These are phyloP conservation scores for Agrotis clavis DNA, from an alignment of 2,888 invertebrate species.

Conservation along the genomic window DNA sequence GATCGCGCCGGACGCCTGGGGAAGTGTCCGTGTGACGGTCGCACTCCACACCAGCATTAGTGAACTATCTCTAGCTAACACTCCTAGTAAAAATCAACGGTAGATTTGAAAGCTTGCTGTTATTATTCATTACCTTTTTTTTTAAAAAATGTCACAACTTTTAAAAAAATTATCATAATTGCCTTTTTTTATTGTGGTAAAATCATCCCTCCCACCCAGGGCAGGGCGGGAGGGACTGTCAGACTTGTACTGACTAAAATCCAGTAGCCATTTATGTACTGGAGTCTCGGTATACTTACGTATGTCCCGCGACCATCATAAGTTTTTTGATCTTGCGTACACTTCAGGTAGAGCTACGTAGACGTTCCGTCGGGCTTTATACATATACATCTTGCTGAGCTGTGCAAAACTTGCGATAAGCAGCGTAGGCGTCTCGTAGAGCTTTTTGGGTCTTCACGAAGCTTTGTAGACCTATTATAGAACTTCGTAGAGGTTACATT, in stretches of 20 bases:
- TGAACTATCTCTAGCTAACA: slow-evolving; percentile 43
- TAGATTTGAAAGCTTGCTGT: background rate
- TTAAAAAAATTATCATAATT: background rate
- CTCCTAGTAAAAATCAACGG: slow-evolving; percentile 9
- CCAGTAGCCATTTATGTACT: too few relatives aligned
- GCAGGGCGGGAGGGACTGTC: too few relatives aligned
- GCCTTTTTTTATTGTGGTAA: too few relatives aligned
- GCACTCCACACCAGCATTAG: slow-evolving; percentile 36
- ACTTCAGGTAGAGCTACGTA: background rate
- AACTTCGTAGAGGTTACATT: background rate
- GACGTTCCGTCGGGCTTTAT: background rate
- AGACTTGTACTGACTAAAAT: too few relatives aligned
- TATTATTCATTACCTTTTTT: too few relatives aligned
- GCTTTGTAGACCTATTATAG: background rate
- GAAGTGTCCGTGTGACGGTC: slow-evolving; percentile 69
- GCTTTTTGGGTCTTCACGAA: background rate
- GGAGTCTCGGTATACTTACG: too few relatives aligned
- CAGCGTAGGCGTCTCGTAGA: background rate
- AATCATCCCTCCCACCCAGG: too few relatives aligned
- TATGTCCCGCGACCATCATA: too few relatives aligned
- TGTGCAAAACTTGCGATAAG: background rate
- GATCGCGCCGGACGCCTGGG: slow-evolving; percentile 70
- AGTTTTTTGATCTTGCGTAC: too few relatives aligned
- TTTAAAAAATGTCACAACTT: too few relatives aligned
- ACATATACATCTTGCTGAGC: background rate